These are phyloP conservation scores for Drosophila willistoni DNA, from an alignment of 1,140 invertebrate species.

Conservation along the genomic window DNA sequence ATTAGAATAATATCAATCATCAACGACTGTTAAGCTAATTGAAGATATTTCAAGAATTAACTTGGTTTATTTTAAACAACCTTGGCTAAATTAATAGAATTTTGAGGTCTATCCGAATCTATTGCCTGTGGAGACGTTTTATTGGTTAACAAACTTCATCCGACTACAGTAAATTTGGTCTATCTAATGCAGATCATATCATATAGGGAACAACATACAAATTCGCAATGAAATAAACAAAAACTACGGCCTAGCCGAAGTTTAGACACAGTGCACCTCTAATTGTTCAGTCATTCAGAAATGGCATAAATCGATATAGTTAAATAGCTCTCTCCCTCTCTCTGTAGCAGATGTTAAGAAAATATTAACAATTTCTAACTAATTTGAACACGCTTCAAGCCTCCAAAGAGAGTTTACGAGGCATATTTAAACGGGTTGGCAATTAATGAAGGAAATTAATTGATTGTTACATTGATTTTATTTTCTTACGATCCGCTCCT, in stretches of 20 bases:
- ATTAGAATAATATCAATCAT: neutral
- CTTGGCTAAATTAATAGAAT: neutral
- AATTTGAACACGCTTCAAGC: neutral
- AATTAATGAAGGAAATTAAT: neutral
- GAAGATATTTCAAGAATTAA: neutral
- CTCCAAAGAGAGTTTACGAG: neutral
- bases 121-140: no score
- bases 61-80: neutral
- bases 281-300: slow-evolving; percentile 1
- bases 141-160: no score
- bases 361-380: neutral
- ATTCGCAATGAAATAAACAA: neutral
- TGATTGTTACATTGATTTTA: neutral
- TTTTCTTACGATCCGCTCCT: neutral
- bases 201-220: no score
- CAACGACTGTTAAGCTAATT: slow-evolving; percentile 5
- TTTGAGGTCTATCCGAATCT: neutral
- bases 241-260: neutral
- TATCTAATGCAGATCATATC: neutral
- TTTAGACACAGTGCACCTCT: neutral
- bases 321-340: neutral
- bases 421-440: slow-evolving; percentile 1
- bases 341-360: neutral
- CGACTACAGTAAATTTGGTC: no score
- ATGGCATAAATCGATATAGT: neutral